Percentiles rank a stretch among this genome's conserved stretches.
These are phyloP conservation scores for Rallus limicola DNA, from an alignment of 2,113 vertebrate species.

Conservation along the genomic window DNA sequence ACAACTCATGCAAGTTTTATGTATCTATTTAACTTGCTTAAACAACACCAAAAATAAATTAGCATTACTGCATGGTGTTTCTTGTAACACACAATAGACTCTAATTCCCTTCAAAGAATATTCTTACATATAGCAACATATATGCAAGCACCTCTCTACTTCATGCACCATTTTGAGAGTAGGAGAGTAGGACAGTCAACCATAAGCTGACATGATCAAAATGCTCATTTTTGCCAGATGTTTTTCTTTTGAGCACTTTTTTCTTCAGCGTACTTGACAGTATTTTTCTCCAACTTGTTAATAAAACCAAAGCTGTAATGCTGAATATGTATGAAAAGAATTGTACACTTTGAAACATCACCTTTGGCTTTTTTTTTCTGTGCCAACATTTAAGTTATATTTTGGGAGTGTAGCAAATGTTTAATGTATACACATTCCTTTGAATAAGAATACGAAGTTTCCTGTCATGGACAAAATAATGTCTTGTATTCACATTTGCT, in stretches of 20 bases:
- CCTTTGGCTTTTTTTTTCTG: slow-evolving; percentile 41
- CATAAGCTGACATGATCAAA: background rate
- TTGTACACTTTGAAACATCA: slow-evolving; percentile 1
- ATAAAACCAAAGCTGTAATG: background rate
- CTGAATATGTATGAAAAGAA: slow-evolving; percentile 57
- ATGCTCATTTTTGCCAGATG: slow-evolving; percentile 34
- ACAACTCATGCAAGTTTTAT: slow-evolving; percentile 35
- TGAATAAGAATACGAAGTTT: slow-evolving; percentile 30
- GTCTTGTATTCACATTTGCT: background rate
- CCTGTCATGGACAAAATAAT: slow-evolving; percentile 29
- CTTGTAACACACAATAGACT: background rate
- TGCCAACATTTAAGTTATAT: slow-evolving; percentile 6
- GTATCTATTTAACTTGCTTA: background rate
- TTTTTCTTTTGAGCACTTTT: slow-evolving; percentile 50
- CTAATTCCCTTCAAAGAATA: background rate
- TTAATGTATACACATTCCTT: slow-evolving; percentile 12
- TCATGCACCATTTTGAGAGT: background rate
- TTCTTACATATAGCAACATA: background rate
- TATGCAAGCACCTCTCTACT: background rate
- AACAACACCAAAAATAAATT: slow-evolving; percentile 23
- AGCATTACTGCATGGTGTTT: background rate
- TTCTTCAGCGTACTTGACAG: slow-evolving; percentile 17
- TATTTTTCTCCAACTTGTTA: slow-evolving; percentile 29
- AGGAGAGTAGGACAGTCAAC: background rate
- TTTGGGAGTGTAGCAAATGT: slow-evolving; percentile 11